These are phyloP conservation scores for Lacerta agilis DNA, from an alignment of 2,797 vertebrate genomes.

Conservation along the genomic window DNA sequence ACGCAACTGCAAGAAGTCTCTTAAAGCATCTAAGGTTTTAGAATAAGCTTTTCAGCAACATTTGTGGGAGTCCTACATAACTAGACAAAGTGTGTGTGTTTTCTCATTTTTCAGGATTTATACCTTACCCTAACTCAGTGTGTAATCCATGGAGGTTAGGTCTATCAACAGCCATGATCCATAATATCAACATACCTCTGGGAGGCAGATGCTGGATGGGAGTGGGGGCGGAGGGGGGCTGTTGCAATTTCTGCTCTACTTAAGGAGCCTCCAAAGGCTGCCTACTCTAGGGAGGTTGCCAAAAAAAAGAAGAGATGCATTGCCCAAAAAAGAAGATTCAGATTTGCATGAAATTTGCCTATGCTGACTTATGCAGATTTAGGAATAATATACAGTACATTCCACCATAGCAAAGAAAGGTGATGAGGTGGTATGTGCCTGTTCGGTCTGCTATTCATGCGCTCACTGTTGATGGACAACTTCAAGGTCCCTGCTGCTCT, in stretches of 20 bases:
- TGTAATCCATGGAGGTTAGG: background rate
- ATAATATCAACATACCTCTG: background rate
- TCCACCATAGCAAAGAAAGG: no score
- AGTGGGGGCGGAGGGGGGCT: no score
- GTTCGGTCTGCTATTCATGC: no score
- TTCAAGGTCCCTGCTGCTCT: no score
- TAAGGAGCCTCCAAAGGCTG: background rate
- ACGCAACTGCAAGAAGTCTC: constrained; percentile 40
- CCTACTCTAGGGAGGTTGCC: background rate
- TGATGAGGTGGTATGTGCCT: no score
- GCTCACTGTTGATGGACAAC: no score
- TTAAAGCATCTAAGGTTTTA: constrained; percentile 53
- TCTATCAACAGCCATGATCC: background rate
- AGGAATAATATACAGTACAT: no score
- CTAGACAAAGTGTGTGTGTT: background rate
- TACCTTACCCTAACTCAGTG: background rate
- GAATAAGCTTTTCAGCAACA: background rate
- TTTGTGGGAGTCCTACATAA: background rate
- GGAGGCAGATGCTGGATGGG: background rate
- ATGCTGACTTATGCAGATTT: no score
- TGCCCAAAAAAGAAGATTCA: no score
- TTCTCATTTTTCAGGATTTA: background rate
- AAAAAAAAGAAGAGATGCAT: no score
- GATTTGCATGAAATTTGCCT: no score
- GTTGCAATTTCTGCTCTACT: background rate